Conservation (phyloP, 2,113 vertebrate genomes). For the Fregetta grallaria region DNA sequence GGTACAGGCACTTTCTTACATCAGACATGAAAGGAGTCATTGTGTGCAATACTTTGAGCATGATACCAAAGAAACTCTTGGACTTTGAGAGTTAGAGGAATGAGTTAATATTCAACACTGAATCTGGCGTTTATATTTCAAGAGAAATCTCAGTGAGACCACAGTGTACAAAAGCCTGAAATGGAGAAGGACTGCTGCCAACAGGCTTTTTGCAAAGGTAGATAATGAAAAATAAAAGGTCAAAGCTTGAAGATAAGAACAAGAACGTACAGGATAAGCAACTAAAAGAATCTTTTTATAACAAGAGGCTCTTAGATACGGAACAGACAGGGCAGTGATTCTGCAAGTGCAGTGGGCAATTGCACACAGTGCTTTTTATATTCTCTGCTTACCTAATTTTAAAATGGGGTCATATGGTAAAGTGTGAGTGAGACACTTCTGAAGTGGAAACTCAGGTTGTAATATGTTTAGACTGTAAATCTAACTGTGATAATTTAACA, state of each 20-base stretch:
- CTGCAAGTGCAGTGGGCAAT: not conserved
- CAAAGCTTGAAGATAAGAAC: not conserved
- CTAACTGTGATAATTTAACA: not conserved
- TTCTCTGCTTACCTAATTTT: not conserved
- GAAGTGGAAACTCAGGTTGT: not conserved
- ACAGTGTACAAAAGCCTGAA: not conserved
- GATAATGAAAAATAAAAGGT: constrained; percentile 30
- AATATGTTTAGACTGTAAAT: not conserved
- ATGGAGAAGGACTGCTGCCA: not conserved
- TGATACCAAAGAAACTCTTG: not conserved
- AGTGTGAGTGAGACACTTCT: not conserved
- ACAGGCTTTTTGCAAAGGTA: constrained; percentile 13
- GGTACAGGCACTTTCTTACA: not conserved
- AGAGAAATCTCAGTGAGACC: not conserved
- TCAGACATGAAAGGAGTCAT: not conserved
- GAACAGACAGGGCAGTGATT: not conserved
- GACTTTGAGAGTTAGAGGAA: not conserved
- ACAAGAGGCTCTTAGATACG: not conserved
- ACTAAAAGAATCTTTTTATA: not conserved
- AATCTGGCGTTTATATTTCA: not conserved
- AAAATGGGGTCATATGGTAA: not conserved
- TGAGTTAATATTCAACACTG: constrained; percentile 2
- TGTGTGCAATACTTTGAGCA: not conserved
- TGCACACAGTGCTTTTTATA: not conserved
- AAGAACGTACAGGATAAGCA: not conserved